phyloP scores from a whole-genome alignment of 1,140 invertebrate species.

The Daktulosphaira vitifoliae region DNA sequence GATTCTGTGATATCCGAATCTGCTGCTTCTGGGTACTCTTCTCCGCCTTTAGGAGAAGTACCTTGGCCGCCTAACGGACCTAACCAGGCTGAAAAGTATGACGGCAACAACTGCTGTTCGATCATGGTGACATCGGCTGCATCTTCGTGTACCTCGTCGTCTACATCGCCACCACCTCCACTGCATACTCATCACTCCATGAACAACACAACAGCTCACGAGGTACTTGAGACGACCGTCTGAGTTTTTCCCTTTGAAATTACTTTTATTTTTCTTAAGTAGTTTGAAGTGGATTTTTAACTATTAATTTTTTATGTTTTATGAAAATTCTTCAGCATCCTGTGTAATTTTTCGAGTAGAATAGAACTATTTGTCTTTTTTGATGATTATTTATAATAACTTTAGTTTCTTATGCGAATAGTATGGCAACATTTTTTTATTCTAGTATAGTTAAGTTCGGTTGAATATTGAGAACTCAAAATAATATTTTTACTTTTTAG shows the following conservation, averaged over 20 bases:
- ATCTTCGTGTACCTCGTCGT: too few species aligned
- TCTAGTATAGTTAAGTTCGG: too few species aligned
- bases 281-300: neutral
- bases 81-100: neutral
- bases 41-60: slow-evolving; percentile 38
- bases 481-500: too few species aligned
- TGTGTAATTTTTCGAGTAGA: slow-evolving; percentile 26
- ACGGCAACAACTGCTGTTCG: too few species aligned
- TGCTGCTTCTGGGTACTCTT: slow-evolving; percentile 38
- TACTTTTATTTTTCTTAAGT: neutral
- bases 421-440: too few species aligned
- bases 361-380: too few species aligned
- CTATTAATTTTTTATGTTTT: slow-evolving; percentile 21
- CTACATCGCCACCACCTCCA: slow-evolving; percentile 24
- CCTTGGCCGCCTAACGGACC: slow-evolving; percentile 37
- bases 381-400: too few species aligned
- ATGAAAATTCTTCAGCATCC: slow-evolving; percentile 14
- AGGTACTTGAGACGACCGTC: slow-evolving; percentile 56
- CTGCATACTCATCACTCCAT: neutral
- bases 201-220: slow-evolving; percentile 42
- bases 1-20: slow-evolving; percentile 51
- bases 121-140: too few species aligned
- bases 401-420: too few species aligned
- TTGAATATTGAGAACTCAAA: too few species aligned
- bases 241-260: slow-evolving; percentile 41